These are phyloP conservation scores for Enoplosus armatus DNA, from an alignment of 2,797 vertebrate genomes.

Conservation along the genomic window DNA sequence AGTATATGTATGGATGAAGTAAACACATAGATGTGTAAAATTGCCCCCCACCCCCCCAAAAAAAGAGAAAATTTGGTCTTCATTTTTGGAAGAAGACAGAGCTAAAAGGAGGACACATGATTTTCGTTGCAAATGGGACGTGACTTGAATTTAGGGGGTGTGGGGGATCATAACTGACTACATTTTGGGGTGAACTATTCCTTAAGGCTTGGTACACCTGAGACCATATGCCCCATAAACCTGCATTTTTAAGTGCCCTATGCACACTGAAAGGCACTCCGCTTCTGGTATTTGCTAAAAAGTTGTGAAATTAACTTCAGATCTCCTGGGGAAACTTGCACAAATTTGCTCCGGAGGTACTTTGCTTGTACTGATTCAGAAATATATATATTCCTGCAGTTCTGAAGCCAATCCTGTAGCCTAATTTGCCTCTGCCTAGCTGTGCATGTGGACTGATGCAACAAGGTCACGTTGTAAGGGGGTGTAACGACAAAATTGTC, in stretches of 20 bases:
- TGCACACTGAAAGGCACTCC: constrained; percentile 19
- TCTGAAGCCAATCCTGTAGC: not conserved
- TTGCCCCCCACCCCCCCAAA: too few species aligned
- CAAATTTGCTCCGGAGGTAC: constrained; percentile 3
- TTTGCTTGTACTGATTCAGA: constrained; percentile 4
- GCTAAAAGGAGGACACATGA: not conserved
- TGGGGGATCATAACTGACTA: not conserved
- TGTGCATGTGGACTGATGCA: constrained; percentile 7
- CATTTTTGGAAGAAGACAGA: not conserved
- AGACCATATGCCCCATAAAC: constrained; percentile 36
- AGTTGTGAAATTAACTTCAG: constrained; percentile 36
- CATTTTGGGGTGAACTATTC: constrained; percentile 13
- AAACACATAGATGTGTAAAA: not conserved
- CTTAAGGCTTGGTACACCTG: constrained; percentile 22
- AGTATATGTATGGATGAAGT: too few species aligned
- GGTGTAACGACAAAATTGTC: not conserved
- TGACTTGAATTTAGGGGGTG: not conserved
- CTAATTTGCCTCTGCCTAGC: not conserved
- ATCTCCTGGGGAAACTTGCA: constrained; percentile 16
- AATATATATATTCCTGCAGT: not conserved
- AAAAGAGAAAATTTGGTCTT: too few species aligned
- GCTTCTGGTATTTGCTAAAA: constrained; percentile 21
- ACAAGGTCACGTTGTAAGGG: constrained; percentile 29
- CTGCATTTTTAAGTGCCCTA: constrained; percentile 19
- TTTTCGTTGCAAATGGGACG: not conserved